These are phyloP conservation scores for Vidua chalybeata DNA, from an alignment of 2,113 vertebrate species.

Conservation along the genomic window DNA sequence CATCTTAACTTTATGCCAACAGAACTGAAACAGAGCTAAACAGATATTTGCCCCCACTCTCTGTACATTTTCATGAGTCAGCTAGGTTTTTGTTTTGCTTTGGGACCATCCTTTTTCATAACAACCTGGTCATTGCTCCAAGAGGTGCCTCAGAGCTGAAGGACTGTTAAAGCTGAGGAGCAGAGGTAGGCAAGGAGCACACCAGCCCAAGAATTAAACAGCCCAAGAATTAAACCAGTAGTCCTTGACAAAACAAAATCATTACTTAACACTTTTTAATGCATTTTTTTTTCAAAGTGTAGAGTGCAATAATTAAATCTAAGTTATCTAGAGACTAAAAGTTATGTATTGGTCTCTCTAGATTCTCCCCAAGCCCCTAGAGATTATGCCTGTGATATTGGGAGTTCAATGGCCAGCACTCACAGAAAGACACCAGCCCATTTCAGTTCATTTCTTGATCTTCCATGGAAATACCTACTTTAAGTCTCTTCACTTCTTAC, in stretches of 20 bases:
- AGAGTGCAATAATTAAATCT: not conserved
- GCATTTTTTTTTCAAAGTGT: not conserved
- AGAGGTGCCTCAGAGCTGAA: not conserved
- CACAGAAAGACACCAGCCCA: not conserved
- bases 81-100: not conserved
- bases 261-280: not conserved
- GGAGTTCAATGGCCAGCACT: not conserved
- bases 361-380: not conserved
- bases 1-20: not conserved
- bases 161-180: not conserved
- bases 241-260: not conserved
- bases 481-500: not conserved
- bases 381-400: not conserved
- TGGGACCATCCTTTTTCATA: not conserved
- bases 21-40: not conserved
- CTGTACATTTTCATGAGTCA: not conserved
- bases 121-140: rapidly evolving
- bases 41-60: not conserved
- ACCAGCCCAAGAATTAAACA: not conserved
- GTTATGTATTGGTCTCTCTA: not conserved
- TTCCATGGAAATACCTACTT: not conserved
- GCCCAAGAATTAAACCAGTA: not conserved
- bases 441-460: not conserved
- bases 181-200: not conserved
- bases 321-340: not conserved